Evolutionary conservation across 2,888 invertebrate genomes (phyloP).

Genomic region (Ypsolopha sequella): DNA sequence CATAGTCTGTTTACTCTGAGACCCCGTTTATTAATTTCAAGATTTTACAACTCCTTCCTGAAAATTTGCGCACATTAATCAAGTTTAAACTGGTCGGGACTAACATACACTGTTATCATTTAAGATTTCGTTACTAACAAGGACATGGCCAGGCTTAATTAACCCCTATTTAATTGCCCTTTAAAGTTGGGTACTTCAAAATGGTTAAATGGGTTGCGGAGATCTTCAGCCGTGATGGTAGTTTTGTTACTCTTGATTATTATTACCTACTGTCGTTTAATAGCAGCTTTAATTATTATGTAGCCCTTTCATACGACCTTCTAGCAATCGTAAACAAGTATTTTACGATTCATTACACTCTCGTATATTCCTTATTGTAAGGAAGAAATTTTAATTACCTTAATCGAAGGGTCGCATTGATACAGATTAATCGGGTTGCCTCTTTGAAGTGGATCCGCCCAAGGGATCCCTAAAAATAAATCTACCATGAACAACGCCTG

Average conservation of each 20-base stretch:
- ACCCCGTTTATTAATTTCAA: too few species aligned
- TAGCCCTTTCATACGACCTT: too few species aligned
- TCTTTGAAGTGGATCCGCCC: too few species aligned
- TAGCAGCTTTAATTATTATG: too few species aligned
- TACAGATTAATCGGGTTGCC: constrained; percentile 1
- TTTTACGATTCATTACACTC: too few species aligned
- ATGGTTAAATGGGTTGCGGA: neutral
- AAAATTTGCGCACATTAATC: constrained; percentile 14
- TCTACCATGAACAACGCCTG: neutral
- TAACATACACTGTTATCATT: constrained; percentile 26
- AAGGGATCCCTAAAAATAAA: neutral
- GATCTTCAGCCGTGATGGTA: neutral
- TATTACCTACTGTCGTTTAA: too few species aligned
- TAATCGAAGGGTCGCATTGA: neutral
- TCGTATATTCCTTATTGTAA: too few species aligned
- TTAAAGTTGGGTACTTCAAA: constrained; percentile 12
- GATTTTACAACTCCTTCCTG: too few species aligned
- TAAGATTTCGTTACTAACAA: constrained; percentile 30
- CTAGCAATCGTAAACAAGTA: too few species aligned
- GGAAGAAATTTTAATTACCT: constrained; percentile 1
- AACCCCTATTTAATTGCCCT: constrained; percentile 32
- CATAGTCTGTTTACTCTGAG: too few species aligned
- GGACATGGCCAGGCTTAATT: constrained; percentile 32
- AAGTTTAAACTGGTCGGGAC: constrained; percentile 16
- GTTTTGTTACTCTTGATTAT: neutral